These are phyloP conservation scores for Grapholita molesta DNA, from an alignment of 1,140 invertebrate genomes.

Conservation along the genomic window DNA sequence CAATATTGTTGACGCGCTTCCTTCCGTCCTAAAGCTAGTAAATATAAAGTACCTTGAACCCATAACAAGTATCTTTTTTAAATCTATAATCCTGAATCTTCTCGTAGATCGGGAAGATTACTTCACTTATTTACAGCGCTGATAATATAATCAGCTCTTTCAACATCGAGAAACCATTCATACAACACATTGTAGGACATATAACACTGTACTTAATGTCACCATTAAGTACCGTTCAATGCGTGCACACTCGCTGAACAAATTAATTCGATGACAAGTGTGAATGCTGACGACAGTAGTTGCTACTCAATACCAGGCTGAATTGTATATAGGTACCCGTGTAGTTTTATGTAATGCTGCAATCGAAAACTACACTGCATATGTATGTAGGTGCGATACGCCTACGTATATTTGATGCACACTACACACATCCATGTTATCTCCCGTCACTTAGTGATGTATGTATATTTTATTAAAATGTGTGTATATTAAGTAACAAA, in stretches of 20 bases:
- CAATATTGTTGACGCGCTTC: too few species aligned
- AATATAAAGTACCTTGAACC: too few species aligned
- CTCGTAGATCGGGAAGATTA: too few species aligned
- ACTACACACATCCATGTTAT: too few species aligned
- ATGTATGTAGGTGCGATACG: too few species aligned
- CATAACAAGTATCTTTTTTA: too few species aligned
- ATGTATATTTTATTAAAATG: too few species aligned
- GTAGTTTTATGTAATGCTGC: neutral
- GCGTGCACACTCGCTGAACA: neutral
- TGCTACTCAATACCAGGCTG: neutral
- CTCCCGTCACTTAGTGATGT: too few species aligned
- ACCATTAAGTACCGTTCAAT: neutral
- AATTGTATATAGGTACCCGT: neutral
- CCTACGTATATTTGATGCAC: too few species aligned
- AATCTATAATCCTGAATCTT: too few species aligned
- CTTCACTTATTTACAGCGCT: neutral
- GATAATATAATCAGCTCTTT: neutral
- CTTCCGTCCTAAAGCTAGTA: too few species aligned
- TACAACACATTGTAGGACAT: slow-evolving; percentile 4
- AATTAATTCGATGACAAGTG: slow-evolving; percentile 10
- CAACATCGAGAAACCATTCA: neutral
- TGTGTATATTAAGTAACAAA: too few species aligned
- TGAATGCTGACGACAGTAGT: neutral
- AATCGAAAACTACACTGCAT: neutral
- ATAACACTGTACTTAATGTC: slow-evolving; percentile 5